A percentile compares a stretch with the other conserved stretches of the same genome.
Evolutionary conservation across 1,140 invertebrate species (phyloP).

Genomic region (Scaptomyza graminum): DNA sequence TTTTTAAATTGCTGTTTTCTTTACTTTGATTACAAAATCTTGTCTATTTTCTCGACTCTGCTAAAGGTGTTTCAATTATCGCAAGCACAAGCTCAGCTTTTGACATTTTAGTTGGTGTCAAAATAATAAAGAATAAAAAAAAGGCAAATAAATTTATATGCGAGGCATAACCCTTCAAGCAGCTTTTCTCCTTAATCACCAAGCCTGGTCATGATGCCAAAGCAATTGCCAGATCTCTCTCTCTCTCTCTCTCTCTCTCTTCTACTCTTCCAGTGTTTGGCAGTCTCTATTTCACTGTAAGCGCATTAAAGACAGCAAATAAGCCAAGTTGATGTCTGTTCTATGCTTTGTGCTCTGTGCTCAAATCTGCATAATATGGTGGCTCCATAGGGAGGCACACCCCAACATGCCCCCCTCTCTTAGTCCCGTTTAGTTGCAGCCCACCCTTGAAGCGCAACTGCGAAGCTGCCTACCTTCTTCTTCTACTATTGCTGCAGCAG

Average conservation of each 20-base stretch:
- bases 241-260: too few species aligned
- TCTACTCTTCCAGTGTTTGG: background rate
- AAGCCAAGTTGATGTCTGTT: slow-evolving; percentile 26
- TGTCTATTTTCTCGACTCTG: too few species aligned
- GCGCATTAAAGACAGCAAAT: slow-evolving; percentile 39
- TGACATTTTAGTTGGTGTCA: background rate
- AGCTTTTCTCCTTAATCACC: slow-evolving; percentile 10
- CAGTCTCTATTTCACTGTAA: slow-evolving; percentile 2
- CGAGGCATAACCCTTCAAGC: slow-evolving; percentile 1
- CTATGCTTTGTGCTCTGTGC: slow-evolving; percentile 10
- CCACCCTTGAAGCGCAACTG: slow-evolving; percentile 15
- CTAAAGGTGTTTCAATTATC: too few species aligned
- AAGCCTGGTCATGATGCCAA: background rate
- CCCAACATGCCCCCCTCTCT: background rate
- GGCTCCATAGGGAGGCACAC: slow-evolving; percentile 6
- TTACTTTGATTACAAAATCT: too few species aligned
- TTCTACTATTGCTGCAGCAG: slow-evolving; percentile 16
- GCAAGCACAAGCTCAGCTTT: too few species aligned
- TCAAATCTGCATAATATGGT: slow-evolving; percentile 39
- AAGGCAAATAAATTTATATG: background rate
- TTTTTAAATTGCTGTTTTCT: too few species aligned
- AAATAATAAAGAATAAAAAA: background rate
- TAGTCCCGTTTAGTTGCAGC: slow-evolving; percentile 15
- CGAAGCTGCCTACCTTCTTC: background rate
- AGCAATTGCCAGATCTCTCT: too few species aligned